Evolutionary conservation across 2,113 vertebrate genomes (phyloP), one percentile per base, ranked within the genome.

Genomic region (Centropus bengalensis): DNA sequence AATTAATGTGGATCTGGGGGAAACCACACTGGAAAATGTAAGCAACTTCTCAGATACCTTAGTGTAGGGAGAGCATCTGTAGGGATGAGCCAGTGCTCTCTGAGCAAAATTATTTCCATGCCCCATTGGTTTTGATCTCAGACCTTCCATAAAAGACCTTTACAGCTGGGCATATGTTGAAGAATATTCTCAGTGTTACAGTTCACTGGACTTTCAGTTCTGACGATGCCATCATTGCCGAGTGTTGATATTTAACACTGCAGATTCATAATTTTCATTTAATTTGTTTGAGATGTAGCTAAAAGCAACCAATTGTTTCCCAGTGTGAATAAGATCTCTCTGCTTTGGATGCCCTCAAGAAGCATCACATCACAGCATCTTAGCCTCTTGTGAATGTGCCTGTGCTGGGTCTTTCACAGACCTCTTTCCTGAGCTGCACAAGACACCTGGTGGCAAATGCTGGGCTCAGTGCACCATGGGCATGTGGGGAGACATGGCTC

Each of bases 401-500:
- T 28, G 3, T 42, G 19, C 9, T 24, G 24, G 42, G 12, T 66
- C 55, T 88, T 94, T 80, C n/a, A 74, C 9, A 69, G 67, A 64
- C 2, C 0, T 62, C 20, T 74, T 58, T 13, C 49, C 42, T 45
- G 4, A 56, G 32, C 22, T 77, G 59, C 36, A 93, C 18, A 80
- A 89, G 36, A 60, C 21, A 16, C 7, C 7, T 22, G 28, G 42
- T 22, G 84, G 63, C 24, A 70, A 55, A 45, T 24, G 27, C 23
- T 66, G 17, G 16, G 16, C 26, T 71, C 23, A 56, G 11, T 1
- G 2, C 36, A 40, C 23, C 0, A 1, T 19, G n/a, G 33, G 23
- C 3, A 1, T 12, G 4, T 19, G 5, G 14, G 44, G 19, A 28
- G 5, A 89, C 76, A 77, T 23, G 28, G 47, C 38, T 67, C 28